Conservation (phyloP, 2,797 vertebrate species). For the Mustela erminea region DNA sequence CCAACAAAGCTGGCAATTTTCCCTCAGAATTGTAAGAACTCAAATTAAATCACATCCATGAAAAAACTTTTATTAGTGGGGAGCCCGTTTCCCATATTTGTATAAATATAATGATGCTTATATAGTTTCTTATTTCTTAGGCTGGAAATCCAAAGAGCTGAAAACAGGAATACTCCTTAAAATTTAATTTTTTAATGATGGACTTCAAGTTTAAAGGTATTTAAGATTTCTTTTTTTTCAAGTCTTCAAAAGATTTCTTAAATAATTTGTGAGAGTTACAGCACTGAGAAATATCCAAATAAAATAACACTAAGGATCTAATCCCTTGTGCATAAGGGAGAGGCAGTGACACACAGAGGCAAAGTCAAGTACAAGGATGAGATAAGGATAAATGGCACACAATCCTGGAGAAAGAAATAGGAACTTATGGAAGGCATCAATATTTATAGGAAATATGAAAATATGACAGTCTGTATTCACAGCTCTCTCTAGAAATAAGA, state of each 20-base stretch:
- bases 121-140: slow-evolving; percentile 75
- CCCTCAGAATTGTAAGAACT: slow-evolving; percentile 72
- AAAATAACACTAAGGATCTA: background rate
- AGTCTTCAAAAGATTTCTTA: background rate
- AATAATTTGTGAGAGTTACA: slow-evolving; percentile 28
- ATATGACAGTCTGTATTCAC: background rate
- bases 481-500: background rate
- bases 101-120: slow-evolving; percentile 78
- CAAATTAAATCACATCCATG: slow-evolving; percentile 75
- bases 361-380: slow-evolving; percentile 17
- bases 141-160: slow-evolving; percentile 58
- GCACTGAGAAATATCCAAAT: background rate
- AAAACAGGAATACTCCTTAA: background rate
- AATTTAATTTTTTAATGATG: slow-evolving; percentile 60
- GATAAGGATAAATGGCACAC: background rate
- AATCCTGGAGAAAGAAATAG: background rate
- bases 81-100: slow-evolving; percentile 77
- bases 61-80: slow-evolving; percentile 82
- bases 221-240: slow-evolving; percentile 55
- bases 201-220: slow-evolving; percentile 37
- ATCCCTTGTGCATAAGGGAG: background rate
- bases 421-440: background rate
- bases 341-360: background rate
- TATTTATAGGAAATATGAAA: background rate
- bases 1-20: slow-evolving; percentile 83